A percentile compares a stretch with the other conserved stretches of the same genome.
Conservation (phyloP, 2,797 vertebrate genomes). For the Molossus alvarezi region DNA sequence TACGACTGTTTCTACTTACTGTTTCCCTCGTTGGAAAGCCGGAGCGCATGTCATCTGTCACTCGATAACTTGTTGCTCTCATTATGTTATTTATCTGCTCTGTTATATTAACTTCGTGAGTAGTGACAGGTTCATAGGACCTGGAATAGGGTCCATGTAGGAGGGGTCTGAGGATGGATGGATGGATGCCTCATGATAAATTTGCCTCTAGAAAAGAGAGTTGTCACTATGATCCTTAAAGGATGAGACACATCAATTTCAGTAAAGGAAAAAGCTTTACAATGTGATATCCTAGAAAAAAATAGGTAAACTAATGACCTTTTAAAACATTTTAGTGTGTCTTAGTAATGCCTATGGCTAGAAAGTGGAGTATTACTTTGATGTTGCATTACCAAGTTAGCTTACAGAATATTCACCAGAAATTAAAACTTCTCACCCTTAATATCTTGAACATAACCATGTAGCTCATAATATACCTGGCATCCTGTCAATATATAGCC, state of each 20-base stretch:
- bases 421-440: not conserved
- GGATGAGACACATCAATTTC: not conserved
- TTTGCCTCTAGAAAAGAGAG: not conserved
- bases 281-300: not conserved
- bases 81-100: not conserved
- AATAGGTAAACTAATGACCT: no score
- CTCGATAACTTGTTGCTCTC: not conserved
- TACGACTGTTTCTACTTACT: slow-evolving; percentile 26
- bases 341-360: not conserved
- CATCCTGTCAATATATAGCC: not conserved
- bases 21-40: slow-evolving; percentile 45
- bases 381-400: not conserved
- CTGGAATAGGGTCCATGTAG: not conserved
- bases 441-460: not conserved
- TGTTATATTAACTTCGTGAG: not conserved
- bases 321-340: no score
- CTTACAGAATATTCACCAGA: not conserved
- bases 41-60: not conserved
- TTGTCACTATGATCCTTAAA: not conserved
- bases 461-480: not conserved
- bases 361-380: not conserved
- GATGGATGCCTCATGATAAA: not conserved
- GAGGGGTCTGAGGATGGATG: not conserved
- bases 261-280: not conserved
- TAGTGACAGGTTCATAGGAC: not conserved